Percentiles rank a stretch among this genome's conserved stretches.
phyloP scores from a whole-genome alignment of 2,797 vertebrate species.

The Gymnocypris eckloni region DNA sequence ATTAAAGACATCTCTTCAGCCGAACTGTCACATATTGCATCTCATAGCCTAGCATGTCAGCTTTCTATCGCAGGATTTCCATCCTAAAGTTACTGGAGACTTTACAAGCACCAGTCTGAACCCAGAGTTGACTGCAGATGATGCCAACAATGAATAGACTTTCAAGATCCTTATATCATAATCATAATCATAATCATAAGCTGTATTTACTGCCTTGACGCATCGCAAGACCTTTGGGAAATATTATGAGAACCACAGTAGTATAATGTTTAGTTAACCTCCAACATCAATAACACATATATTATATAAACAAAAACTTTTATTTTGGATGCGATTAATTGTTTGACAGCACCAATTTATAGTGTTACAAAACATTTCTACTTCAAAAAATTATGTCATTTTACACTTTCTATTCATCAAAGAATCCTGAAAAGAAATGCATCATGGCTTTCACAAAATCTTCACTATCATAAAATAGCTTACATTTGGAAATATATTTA shows the following conservation, averaged over 20 bases:
- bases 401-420: constrained; percentile 10
- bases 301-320: too few relatives aligned
- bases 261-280: too few relatives aligned
- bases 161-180: not conserved
- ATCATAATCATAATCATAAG: not conserved
- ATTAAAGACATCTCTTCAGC: not conserved
- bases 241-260: not conserved
- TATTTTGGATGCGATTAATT: too few relatives aligned
- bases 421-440: not conserved
- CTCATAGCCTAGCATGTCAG: constrained; percentile 1
- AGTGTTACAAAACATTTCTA: not conserved
- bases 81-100: not conserved
- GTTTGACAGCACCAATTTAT: too few relatives aligned
- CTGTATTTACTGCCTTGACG: not conserved
- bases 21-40: not conserved
- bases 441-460: not conserved
- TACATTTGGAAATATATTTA: not conserved
- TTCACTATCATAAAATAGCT: not conserved
- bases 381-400: not conserved
- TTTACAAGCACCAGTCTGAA: not conserved
- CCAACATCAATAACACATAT: too few relatives aligned
- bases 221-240: not conserved
- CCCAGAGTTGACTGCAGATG: not conserved
- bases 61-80: not conserved
- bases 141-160: not conserved